These are phyloP conservation scores for Characodon lateralis DNA, from an alignment of 2,797 vertebrate species.

Conservation along the genomic window DNA sequence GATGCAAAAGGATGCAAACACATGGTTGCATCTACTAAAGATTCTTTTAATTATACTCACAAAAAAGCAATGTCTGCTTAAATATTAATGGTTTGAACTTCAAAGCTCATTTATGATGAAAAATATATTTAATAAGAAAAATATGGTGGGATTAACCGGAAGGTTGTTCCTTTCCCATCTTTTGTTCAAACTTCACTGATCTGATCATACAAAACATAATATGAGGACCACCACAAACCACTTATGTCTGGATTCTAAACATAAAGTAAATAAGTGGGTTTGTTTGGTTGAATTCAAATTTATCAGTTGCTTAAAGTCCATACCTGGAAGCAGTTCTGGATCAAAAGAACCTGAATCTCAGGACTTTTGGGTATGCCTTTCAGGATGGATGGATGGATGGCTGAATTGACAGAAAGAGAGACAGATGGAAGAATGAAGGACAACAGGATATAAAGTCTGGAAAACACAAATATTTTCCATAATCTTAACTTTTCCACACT, in stretches of 20 bases:
- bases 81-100: background rate
- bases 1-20: constrained; percentile 10
- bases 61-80: background rate
- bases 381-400: too few species aligned
- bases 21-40: background rate
- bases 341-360: too few species aligned
- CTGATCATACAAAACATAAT: background rate
- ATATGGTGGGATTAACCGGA: background rate
- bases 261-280: too few species aligned
- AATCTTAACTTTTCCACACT: background rate
- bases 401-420: too few species aligned
- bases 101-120: background rate
- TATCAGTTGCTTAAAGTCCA: too few species aligned
- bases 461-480: too few species aligned
- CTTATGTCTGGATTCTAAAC: too few species aligned
- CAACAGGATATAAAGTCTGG: background rate
- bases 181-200: background rate
- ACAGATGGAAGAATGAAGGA: too few species aligned
- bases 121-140: background rate
- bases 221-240: too few species aligned
- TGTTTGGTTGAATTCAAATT: too few species aligned
- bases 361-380: too few species aligned
- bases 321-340: too few species aligned
- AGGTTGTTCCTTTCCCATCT: background rate
- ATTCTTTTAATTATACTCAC: background rate